These are phyloP conservation scores for Coenonympha glycerion DNA, from an alignment of 2,888 invertebrate genomes.

Conservation along the genomic window DNA sequence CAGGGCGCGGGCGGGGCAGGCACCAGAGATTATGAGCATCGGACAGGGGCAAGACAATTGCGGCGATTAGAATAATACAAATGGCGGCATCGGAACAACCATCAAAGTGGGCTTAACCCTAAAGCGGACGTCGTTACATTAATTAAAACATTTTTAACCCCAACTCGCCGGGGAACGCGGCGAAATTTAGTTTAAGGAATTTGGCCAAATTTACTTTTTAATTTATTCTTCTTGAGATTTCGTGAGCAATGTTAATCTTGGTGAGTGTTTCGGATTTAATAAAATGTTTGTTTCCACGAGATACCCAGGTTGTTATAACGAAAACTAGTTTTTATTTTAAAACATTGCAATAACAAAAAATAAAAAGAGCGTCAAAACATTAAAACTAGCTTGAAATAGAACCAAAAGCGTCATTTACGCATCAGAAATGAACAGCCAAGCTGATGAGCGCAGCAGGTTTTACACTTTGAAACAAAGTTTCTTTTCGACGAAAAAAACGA, in stretches of 20 bases:
- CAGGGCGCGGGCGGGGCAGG: neutral
- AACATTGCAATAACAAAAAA: no score
- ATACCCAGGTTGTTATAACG: no score
- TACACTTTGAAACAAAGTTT: no score
- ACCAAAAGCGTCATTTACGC: no score
- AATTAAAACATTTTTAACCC: conserved; percentile 31
- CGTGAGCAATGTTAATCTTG: neutral
- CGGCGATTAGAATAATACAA: conserved; percentile 27
- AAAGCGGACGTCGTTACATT: conserved; percentile 27
- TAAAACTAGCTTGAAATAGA: no score
- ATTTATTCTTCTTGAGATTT: conserved; percentile 1
- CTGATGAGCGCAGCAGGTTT: no score
- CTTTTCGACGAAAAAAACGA: no score
- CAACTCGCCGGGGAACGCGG: conserved; percentile 5
- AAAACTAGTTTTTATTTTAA: no score
- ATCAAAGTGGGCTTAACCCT: conserved; percentile 27
- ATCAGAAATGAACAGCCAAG: no score
- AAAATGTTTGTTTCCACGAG: no score
- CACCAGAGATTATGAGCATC: conserved; percentile 8
- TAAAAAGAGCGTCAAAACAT: no score
- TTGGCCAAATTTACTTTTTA: neutral
- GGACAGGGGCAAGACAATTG: conserved; percentile 21
- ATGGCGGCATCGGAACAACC: conserved; percentile 25
- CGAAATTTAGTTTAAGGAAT: conserved; percentile 20
- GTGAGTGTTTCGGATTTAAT: neutral